phyloP scores from a whole-genome alignment of 2,113 vertebrate genomes.

The Zeus faber region DNA sequence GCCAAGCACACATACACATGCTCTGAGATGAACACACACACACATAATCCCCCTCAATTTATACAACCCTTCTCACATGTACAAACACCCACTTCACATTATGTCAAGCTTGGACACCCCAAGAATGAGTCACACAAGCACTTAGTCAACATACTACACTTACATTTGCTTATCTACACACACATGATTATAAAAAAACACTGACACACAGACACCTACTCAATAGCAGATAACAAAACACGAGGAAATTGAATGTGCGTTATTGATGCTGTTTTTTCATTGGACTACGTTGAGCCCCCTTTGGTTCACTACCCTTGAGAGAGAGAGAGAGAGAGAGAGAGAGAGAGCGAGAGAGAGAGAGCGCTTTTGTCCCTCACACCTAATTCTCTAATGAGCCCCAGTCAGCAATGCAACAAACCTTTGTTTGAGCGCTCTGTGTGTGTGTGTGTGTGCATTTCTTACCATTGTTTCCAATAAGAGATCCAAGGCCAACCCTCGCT shows the following conservation, averaged over 20 bases:
- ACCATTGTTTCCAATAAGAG: constrained; percentile 4
- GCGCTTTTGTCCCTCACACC: constrained; percentile 56
- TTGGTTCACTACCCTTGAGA: constrained; percentile 62
- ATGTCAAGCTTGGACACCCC: neutral
- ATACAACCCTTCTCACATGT: no score
- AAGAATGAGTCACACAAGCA: no score
- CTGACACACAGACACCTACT: constrained; percentile 1
- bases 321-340: constrained; percentile 54
- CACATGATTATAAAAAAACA: neutral
- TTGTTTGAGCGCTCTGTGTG: constrained; percentile 19
- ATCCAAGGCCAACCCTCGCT: neutral
- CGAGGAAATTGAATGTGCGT: constrained; percentile 33
- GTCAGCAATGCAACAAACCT: constrained; percentile 48
- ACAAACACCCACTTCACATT: neutral
- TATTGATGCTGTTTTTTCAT: constrained; percentile 58
- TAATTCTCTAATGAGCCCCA: constrained; percentile 64
- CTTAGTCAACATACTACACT: no score
- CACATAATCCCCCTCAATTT: neutral
- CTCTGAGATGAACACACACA: neutral
- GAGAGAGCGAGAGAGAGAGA: constrained; percentile 48
- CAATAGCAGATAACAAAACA: constrained; percentile 9
- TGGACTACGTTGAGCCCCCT: constrained; percentile 31
- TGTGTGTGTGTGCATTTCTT: constrained; percentile 12
- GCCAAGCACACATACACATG: constrained; percentile 6
- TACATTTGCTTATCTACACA: no score